These are phyloP conservation scores for Cistogaster globosa DNA, from an alignment of 2,888 invertebrate species.

Conservation along the genomic window DNA sequence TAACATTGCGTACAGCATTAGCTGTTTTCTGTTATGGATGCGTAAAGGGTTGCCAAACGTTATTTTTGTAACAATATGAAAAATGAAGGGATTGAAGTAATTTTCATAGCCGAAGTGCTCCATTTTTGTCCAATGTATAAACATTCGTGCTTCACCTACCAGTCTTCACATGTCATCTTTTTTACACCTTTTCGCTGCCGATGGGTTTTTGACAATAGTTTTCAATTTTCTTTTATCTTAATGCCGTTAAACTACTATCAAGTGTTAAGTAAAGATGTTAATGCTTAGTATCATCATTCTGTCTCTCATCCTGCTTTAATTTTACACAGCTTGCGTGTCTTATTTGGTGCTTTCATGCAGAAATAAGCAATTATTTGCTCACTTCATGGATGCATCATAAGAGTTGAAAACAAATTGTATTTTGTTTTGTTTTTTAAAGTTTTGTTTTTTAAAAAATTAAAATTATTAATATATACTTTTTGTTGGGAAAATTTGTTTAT, in stretches of 20 bases:
- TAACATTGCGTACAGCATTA: no score
- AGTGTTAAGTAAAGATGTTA: not conserved
- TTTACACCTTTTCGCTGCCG: no score
- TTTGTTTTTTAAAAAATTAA: slow-evolving; percentile 10
- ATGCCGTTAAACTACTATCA: not conserved
- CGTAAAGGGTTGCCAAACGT: no score
- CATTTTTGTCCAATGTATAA: no score
- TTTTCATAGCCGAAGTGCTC: no score
- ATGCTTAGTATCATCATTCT: slow-evolving; percentile 15
- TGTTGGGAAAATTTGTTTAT: not conserved
- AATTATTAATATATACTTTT: not conserved
- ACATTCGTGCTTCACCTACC: no score
- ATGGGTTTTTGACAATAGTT: no score
- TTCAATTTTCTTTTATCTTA: no score
- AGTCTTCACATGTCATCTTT: no score
- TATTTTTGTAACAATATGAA: no score
- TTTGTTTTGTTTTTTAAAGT: not conserved
- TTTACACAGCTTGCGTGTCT: slow-evolving; percentile 37
- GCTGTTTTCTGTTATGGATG: no score
- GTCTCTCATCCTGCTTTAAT: slow-evolving; percentile 25
- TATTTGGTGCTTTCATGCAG: slow-evolving; percentile 65
- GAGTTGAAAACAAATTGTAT: slow-evolving; percentile 43
- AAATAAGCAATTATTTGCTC: slow-evolving; percentile 71
- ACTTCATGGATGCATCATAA: slow-evolving; percentile 50
- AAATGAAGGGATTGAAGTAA: no score